A percentile compares a stretch with the other conserved stretches of the same genome.
Evolutionary conservation across 1,140 invertebrate genomes (phyloP).

Genomic region (Carcinoscorpius rotundicauda): DNA sequence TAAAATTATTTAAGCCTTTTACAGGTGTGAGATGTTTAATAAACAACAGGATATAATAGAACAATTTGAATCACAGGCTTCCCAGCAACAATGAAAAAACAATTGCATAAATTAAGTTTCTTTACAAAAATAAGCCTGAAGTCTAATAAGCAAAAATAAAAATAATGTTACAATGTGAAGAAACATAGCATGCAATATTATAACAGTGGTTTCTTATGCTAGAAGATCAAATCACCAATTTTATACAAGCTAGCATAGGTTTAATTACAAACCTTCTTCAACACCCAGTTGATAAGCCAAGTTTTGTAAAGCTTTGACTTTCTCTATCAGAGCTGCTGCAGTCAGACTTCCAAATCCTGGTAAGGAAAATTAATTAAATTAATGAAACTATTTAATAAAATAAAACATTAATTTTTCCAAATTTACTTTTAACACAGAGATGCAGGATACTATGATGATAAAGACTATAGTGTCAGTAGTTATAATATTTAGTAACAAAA

Average conservation of each 20-base stretch:
- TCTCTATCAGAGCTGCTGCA: slow-evolving; percentile 64
- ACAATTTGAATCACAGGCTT: too few species aligned
- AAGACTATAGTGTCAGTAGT: not conserved
- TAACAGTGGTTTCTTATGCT: too few species aligned
- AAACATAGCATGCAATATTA: too few species aligned
- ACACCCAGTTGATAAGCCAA: slow-evolving; percentile 82
- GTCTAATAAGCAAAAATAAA: not conserved
- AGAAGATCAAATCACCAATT: not conserved
- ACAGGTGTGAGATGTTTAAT: too few species aligned
- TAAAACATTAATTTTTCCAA: slow-evolving; percentile 1
- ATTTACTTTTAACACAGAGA: too few species aligned
- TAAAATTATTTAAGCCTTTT: too few species aligned
- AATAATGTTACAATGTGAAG: not conserved
- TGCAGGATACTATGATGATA: not conserved
- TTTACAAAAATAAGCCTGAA: not conserved
- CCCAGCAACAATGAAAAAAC: too few species aligned
- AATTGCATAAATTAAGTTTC: not conserved
- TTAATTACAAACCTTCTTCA: slow-evolving; percentile 49
- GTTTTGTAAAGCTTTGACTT: slow-evolving; percentile 86
- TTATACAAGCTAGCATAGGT: not conserved
- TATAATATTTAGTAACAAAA: slow-evolving; percentile 3
- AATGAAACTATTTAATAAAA: not conserved
- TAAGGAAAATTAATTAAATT: slow-evolving; percentile 9
- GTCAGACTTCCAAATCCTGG: slow-evolving; percentile 67
- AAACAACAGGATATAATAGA: too few species aligned